phyloP scores from a whole-genome alignment of 2,888 invertebrate genomes.

The Hanleya hanleyi region DNA sequence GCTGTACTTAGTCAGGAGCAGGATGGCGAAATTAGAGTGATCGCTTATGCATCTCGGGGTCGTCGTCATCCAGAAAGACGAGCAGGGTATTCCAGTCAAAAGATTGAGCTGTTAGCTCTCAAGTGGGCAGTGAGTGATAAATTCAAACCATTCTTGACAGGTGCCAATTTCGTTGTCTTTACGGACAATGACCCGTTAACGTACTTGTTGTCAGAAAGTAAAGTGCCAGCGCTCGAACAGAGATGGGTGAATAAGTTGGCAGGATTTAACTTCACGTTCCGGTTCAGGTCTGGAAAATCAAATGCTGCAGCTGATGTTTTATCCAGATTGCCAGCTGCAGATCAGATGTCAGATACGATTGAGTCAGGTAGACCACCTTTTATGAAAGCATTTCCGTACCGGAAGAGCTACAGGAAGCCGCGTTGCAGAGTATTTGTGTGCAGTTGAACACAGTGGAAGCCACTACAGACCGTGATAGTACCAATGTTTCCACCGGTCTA shows the following conservation, averaged over 20 bases:
- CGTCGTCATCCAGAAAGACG: slow-evolving; percentile 18
- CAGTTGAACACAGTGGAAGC: neutral
- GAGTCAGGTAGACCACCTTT: neutral
- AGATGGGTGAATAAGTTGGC: slow-evolving; percentile 29
- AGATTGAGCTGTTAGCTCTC: slow-evolving; percentile 34
- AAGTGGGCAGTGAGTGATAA: slow-evolving; percentile 40
- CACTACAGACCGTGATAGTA: neutral
- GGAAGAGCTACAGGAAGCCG: neutral
- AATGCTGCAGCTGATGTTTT: slow-evolving; percentile 26
- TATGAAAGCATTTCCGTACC: neutral
- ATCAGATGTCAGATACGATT: neutral
- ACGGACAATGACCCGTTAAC: slow-evolving; percentile 25
- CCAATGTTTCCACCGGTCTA: neutral
- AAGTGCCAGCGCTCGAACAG: slow-evolving; percentile 28
- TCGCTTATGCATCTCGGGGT: slow-evolving; percentile 20
- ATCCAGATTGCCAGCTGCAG: slow-evolving; percentile 9
- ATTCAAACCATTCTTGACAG: slow-evolving; percentile 26
- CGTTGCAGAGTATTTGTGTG: neutral
- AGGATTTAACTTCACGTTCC: slow-evolving; percentile 21
- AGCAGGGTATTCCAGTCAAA: slow-evolving; percentile 29
- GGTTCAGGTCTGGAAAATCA: slow-evolving; percentile 17
- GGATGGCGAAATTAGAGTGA: slow-evolving; percentile 23
- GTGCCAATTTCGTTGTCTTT: slow-evolving; percentile 19
- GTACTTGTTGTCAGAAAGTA: slow-evolving; percentile 20
- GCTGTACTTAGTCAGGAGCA: slow-evolving; percentile 26